A percentile compares a stretch with the other conserved stretches of the same genome.
phyloP scores from a whole-genome alignment of 2,113 vertebrate species.

The Saccopteryx leptura region DNA sequence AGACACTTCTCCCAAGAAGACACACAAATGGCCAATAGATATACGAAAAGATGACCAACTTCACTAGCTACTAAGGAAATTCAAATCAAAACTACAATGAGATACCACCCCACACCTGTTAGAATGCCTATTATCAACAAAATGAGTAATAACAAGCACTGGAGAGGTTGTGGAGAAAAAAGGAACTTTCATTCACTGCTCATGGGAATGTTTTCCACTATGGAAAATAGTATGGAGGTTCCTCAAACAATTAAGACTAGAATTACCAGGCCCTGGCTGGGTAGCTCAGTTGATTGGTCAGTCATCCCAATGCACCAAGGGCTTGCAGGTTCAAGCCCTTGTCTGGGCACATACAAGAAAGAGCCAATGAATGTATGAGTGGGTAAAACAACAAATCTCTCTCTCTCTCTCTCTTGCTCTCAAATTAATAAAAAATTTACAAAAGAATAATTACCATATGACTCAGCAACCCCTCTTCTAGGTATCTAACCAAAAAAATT shows the following conservation, averaged over 20 bases:
- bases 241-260: background rate
- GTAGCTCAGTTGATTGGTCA: no score
- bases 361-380: no score
- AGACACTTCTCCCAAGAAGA: background rate
- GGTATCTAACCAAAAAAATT: background rate
- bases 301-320: no score
- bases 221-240: background rate
- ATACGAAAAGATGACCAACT: background rate
- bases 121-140: background rate
- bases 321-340: no score
- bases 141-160: background rate
- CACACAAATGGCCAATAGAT: background rate
- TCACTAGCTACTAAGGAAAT: background rate
- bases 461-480: background rate
- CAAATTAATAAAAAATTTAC: no score
- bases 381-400: no score
- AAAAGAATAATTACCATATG: background rate
- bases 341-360: no score
- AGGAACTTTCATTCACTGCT: background rate
- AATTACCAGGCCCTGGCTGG: background rate
- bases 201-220: background rate
- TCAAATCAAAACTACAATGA: background rate
- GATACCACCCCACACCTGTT: background rate
- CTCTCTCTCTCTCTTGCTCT: no score
- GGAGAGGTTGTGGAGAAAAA: background rate